Percentiles rank a stretch among this genome's conserved stretches.
These are phyloP conservation scores for Deroplatys truncata DNA, from an alignment of 2,888 invertebrate species.

Conservation along the genomic window DNA sequence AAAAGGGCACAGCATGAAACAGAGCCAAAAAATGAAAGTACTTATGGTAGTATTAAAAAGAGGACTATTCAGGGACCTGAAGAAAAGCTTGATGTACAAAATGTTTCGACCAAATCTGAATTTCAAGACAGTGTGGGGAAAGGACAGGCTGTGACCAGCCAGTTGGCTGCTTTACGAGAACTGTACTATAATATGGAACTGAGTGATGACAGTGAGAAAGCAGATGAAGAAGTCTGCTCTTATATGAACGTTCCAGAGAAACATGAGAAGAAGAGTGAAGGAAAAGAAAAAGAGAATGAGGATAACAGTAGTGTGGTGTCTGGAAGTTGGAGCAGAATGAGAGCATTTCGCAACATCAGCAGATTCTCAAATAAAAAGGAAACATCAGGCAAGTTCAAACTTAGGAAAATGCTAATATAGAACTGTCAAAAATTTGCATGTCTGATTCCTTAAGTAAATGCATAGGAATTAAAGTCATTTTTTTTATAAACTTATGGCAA, in stretches of 20 bases:
- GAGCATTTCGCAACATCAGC: slow-evolving; percentile 38
- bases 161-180: slow-evolving; percentile 44
- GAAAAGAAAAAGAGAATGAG: slow-evolving; percentile 38
- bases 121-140: neutral
- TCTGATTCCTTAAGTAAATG: no score
- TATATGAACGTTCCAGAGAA: slow-evolving; percentile 42
- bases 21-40: neutral
- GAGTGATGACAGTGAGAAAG: slow-evolving; percentile 49
- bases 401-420: neutral
- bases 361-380: neutral
- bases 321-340: slow-evolving; percentile 56
- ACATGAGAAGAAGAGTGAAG: slow-evolving; percentile 22
- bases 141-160: slow-evolving; percentile 14
- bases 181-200: slow-evolving; percentile 45
- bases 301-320: slow-evolving; percentile 46
- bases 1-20: neutral
- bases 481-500: no score
- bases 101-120: neutral
- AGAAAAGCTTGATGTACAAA: neutral
- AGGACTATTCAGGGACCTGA: neutral
- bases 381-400: slow-evolving; percentile 11
- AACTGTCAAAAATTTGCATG: neutral
- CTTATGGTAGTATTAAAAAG: neutral
- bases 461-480: no score
- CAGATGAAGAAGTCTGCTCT: slow-evolving; percentile 58